Base-by-base conservation (phyloP, 1,140 invertebrate species). In the Phymorhynchus buccinoides region DNA sequence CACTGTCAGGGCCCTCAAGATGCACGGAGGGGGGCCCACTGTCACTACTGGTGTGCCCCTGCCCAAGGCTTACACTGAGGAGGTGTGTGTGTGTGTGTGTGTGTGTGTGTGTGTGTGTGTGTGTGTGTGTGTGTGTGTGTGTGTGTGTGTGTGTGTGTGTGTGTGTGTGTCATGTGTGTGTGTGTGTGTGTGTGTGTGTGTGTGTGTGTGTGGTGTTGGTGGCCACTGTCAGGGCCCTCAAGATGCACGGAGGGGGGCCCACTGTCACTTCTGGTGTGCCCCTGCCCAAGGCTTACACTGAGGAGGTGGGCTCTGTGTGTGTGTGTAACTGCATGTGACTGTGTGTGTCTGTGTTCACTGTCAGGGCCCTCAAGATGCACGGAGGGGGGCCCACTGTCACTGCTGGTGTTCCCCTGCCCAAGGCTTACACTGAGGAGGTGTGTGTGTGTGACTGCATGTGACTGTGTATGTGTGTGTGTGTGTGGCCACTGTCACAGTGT, bases 191-290 rank as follows among this genome's bases (percentile, higher is more conserved):
- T n/a, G n/a, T n/a, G n/a, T n/a, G n/a, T n/a, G n/a, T n/a, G n/a
- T n/a, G n/a, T n/a, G n/a, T n/a, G n/a, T n/a, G n/a, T n/a, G 96
- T 97, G 35, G 98, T 99, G 0, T 94, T 99, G 37, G 99, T 99
- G 6, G 95, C 97, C 0, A 99, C 98, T 0, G 95, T 99, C 22
- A 94, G 98, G 88, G 98, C 99, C 27, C 94, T 99, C 41, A 99
- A 99, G 94, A 99, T 99, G 97, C 99, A 99, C 93, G 99, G 99
- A 30, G 98, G 98, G 82, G 99, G 98, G 0, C 97, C 98, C 3
- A 89, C 96, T 0, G 98, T 99, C 27, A 95, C 95, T 0, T 95
- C 98, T 4, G 98, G 98, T 1, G 93, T 95, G 30, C 96, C 97
- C 0, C 93, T 99, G 0, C 95, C 97, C 80, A 94, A 95, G 75